A percentile compares a stretch with the other conserved stretches of the same genome.
Conservation (phyloP, 2,113 vertebrate species). For the Rhinolophus ferrumequinum region DNA sequence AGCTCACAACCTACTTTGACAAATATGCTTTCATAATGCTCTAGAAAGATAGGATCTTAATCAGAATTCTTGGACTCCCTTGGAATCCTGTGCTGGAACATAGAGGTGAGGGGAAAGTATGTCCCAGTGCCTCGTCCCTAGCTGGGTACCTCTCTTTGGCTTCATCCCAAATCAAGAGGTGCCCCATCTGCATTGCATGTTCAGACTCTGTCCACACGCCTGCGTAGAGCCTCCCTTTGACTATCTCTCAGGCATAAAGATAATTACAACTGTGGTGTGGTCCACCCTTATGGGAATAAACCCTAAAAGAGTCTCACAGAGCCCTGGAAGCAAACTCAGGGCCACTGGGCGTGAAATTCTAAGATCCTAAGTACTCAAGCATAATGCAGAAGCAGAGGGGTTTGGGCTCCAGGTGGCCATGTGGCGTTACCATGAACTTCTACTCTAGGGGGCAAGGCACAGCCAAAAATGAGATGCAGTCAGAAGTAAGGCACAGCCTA, state of each 20-base stretch:
- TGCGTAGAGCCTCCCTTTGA: background rate
- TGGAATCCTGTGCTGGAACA: background rate
- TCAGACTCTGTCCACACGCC: accelerated
- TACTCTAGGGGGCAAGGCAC: background rate
- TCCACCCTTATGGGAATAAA: background rate
- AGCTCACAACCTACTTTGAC: background rate
- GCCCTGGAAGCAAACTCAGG: background rate
- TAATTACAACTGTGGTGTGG: background rate
- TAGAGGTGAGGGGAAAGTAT: background rate
- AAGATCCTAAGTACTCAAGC: background rate
- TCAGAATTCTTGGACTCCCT: background rate
- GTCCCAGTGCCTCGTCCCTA: too few relatives aligned
- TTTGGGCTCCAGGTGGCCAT: background rate
- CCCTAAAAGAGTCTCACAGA: background rate
- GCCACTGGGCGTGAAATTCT: background rate
- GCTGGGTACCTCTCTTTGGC: background rate
- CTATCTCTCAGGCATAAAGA: background rate
- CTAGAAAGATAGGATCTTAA: background rate
- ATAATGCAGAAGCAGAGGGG: background rate
- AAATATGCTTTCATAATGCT: background rate
- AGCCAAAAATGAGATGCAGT: background rate
- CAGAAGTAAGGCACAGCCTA: too few relatives aligned
- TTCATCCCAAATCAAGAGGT: background rate
- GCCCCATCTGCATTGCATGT: accelerated
- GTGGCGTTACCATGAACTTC: background rate